Percentiles rank a stretch among this genome's conserved stretches.
Evolutionary conservation across 2,113 vertebrate genomes (phyloP).

Genomic region (Octodon degus): DNA sequence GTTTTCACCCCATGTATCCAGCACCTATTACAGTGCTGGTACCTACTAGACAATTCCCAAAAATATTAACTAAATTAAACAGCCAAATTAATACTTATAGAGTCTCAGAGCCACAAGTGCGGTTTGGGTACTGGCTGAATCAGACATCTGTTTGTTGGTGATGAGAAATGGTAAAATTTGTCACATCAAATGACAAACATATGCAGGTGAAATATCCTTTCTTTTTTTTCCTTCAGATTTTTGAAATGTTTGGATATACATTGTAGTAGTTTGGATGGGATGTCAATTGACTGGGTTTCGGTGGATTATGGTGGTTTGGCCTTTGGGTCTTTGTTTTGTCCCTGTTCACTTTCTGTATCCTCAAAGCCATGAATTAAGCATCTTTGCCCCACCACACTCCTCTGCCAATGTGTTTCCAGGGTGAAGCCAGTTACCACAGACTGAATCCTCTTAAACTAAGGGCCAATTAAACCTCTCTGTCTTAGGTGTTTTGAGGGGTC

Average conservation of each 20-base stretch:
- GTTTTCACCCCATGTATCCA: background rate
- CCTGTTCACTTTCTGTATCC: no score
- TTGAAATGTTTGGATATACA: background rate
- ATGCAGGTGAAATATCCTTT: background rate
- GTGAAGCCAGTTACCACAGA: background rate
- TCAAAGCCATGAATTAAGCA: no score
- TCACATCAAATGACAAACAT: background rate
- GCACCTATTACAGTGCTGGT: background rate
- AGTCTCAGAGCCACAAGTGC: background rate
- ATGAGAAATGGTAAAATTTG: background rate
- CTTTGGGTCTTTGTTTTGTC: no score
- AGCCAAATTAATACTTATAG: background rate
- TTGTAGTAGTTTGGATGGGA: background rate
- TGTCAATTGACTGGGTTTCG: background rate
- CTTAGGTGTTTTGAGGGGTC: background rate
- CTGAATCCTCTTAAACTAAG: background rate
- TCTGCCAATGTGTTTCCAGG: background rate
- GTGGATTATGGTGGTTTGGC: no score
- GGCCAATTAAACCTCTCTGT: background rate
- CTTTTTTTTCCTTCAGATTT: background rate
- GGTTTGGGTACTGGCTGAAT: background rate
- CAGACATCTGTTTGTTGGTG: background rate
- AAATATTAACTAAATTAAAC: background rate
- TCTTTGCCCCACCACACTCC: no score
- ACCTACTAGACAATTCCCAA: background rate